Conservation (phyloP, 1,140 invertebrate species). For the Pseudomyrmex sp. region DNA sequence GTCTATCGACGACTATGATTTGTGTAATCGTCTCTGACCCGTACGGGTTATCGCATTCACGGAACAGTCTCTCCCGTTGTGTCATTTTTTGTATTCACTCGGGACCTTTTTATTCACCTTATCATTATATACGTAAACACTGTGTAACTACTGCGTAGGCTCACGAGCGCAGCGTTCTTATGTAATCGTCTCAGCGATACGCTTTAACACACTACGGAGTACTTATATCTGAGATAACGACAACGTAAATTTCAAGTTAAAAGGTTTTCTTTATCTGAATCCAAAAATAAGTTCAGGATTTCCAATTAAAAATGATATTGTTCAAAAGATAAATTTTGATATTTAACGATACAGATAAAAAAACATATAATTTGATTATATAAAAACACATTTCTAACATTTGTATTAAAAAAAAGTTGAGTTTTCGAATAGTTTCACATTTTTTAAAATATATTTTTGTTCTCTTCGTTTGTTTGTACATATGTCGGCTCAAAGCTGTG, state of each 20-base stretch:
- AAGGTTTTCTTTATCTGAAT: slow-evolving; percentile 8
- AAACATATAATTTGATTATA: too few relatives aligned
- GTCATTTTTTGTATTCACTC: slow-evolving; percentile 44
- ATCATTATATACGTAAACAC: slow-evolving; percentile 57
- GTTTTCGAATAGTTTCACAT: background rate
- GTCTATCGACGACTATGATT: slow-evolving; percentile 53
- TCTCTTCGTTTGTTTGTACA: background rate
- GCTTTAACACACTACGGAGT: slow-evolving; percentile 22
- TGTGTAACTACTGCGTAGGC: slow-evolving; percentile 21
- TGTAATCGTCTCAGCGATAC: slow-evolving; percentile 28
- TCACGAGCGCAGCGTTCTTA: slow-evolving; percentile 12
- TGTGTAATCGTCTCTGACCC: slow-evolving; percentile 66
- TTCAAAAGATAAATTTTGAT: background rate
- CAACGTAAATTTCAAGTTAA: background rate
- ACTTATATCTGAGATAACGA: background rate
- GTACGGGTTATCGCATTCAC: slow-evolving; percentile 57
- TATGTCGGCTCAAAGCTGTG: background rate
- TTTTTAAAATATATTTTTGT: background rate
- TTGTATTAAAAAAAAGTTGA: slow-evolving; percentile 4
- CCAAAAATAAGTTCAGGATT: background rate
- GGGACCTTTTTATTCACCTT: slow-evolving; percentile 23
- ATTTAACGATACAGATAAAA: too few relatives aligned
- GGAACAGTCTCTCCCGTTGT: slow-evolving; percentile 64
- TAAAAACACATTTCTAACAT: background rate
- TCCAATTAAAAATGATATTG: background rate